Conservation (phyloP, 2,797 vertebrate genomes). For the Sphenopsis melanotis region DNA sequence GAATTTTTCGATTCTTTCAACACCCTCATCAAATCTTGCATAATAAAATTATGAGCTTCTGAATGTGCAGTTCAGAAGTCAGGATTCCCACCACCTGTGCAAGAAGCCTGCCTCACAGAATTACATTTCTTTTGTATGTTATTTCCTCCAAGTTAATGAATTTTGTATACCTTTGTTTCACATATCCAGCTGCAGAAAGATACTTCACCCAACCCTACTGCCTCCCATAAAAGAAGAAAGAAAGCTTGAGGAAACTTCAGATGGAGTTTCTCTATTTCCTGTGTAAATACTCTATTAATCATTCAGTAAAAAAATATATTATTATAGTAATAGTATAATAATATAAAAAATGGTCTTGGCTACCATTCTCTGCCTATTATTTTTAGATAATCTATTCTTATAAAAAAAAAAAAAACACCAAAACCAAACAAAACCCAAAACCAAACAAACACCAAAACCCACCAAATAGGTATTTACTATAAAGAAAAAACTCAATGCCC, state of each 20-base stretch:
- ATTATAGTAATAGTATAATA: not conserved
- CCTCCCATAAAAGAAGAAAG: not conserved
- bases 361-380: not conserved
- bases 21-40: not conserved
- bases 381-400: not conserved
- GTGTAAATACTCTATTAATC: not conserved
- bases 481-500: not conserved
- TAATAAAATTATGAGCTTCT: not conserved
- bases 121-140: not conserved
- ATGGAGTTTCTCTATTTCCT: not conserved
- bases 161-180: not conserved
- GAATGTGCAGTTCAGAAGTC: not conserved
- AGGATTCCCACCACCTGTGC: not conserved
- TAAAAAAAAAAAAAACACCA: too few relatives aligned
- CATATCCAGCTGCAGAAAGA: not conserved
- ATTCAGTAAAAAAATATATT: not conserved
- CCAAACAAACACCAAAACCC: rapidly evolving
- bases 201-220: not conserved
- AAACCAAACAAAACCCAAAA: not conserved
- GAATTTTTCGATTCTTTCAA: not conserved
- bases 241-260: not conserved
- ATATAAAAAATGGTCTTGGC: not conserved
- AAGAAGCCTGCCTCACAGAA: not conserved
- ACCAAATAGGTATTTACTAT: not conserved
- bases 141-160: not conserved